Percentiles rank a stretch among this genome's conserved stretches.
Conservation (phyloP, 2,113 vertebrate genomes). For the Phocoena phocoena region DNA sequence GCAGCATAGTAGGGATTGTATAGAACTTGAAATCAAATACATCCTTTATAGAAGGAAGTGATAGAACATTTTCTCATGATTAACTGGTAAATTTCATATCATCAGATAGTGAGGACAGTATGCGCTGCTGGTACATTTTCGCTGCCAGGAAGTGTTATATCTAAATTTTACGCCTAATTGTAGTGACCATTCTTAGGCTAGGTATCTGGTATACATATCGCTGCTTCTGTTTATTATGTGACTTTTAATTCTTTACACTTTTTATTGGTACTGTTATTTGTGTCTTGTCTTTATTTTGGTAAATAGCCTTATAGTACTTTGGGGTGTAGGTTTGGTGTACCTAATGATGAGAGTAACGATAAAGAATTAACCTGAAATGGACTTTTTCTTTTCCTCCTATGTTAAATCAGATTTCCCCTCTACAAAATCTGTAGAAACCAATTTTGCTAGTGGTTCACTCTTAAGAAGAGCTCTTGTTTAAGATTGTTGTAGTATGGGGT, state of each 20-base stretch:
- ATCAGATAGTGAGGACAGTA: neutral
- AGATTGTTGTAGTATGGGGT: neutral
- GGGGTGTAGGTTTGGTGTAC: neutral
- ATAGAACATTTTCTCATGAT: neutral
- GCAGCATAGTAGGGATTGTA: neutral
- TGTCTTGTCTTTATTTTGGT: neutral
- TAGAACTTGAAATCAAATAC: neutral
- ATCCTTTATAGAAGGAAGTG: neutral
- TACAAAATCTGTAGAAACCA: neutral
- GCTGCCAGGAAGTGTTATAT: neutral
- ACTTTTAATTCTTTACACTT: neutral
- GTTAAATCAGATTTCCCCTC: neutral
- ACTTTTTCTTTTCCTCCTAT: neutral
- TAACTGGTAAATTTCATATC: neutral
- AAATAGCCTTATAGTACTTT: slow-evolving; percentile 23
- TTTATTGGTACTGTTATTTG: neutral
- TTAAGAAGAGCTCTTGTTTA: slow-evolving; percentile 12
- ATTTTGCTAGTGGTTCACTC: neutral
- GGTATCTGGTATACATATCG: neutral
- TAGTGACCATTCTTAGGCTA: neutral
- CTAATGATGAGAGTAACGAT: neutral
- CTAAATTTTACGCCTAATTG: neutral
- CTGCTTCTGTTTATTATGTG: neutral
- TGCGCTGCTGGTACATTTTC: slow-evolving; percentile 17
- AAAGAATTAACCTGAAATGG: neutral